Base-by-base conservation (phyloP, 2,797 vertebrate genomes). In the Etheostoma nigrum region DNA sequence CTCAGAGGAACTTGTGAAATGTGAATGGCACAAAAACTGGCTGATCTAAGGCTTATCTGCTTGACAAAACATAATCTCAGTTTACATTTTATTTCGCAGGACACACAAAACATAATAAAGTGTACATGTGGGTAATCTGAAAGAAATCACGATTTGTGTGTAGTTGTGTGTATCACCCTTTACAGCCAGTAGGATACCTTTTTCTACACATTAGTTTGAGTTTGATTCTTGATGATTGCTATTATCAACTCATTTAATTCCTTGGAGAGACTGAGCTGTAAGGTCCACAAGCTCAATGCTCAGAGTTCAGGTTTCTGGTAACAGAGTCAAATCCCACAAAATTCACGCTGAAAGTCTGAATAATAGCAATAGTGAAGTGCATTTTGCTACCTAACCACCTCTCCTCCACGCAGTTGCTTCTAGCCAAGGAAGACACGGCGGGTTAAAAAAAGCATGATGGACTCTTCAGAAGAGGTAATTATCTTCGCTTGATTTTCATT, bases 1-100 rank as follows among this genome's bases (percentile, higher is more conserved):
- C 74, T 79, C 86, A 52, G 30, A 69, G 81, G 76, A 73, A 52
- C 54, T 1, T 48, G 23, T 6, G 40, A 67, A 65, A 45, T 65
- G 68, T 45, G 53, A 60, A 51, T 1, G 54, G 27, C 21, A 65
- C 21, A 15, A 15, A 72, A 76, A 47, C 47, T 12, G 72, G 69
- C 79, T 42, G 72, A 61, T 60, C 14, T 33, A 8, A 64, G 5
- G 48, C 47, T 44, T 27, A 61, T 52, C 62, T 67, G 6, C 19
- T 40, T 19, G 25, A 25, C 61, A 18, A 16, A 52, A 67, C 11
- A 12, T 49, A 5, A 16, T 30, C 21, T 1, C 47, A 18, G 16
- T n/a, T 16, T n/a, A 11, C 2, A 0, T 59, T 16, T 21, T 2
- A 62, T 25, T 33, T n/a, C 36, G 36, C 3, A 25, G 21, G 4